Base-by-base conservation (phyloP, 2,888 invertebrate genomes). In the Lysandra bellargus region DNA sequence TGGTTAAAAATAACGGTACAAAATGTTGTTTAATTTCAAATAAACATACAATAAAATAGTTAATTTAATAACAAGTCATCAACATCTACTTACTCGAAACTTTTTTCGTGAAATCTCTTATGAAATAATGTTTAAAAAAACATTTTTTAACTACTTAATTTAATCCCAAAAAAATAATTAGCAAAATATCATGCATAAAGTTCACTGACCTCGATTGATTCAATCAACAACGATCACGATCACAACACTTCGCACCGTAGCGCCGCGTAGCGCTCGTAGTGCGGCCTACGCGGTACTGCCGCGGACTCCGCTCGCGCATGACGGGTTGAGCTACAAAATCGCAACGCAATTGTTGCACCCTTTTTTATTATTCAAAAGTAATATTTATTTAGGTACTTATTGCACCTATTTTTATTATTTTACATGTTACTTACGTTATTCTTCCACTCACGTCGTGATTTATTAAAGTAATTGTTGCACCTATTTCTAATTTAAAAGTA, bases 251-350 rank as follows among this genome's bases (percentile, higher is more conserved):
- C 57, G 73, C 78, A 72, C 78, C 81, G 83, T 84, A 83, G 82
- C 82, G 81, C 79, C 79, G 85, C 85, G 85, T 84, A 85, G 83
- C 83, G 82, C 79, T 81, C 83, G 83, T 81, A 82, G 83, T 79
- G 82, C 80, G 81, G 83, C 82, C 85, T 84, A 83, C 85, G 85
- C 84, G 83, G 81, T 81, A 85, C 85, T 85, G 85, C 85, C 84
- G 84, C 84, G 80, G 80, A 84, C 84, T 84, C 84, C 84, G 84
- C 85, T 83, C 82, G 78, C 69, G 69, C 69, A 69, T 69, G 69
- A 69, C 69, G 69, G 69, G 33, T 69, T 64, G 30, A 64, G 23
- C 33, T 64, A 64, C 30, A 12, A 4, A 64, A 64, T 33, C 33
- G 69, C 69, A 33, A 33, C 12, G 33, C 69, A 37, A 69, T 69